Conservation (phyloP, 2,888 invertebrate genomes). For the Drosophila pseudotakahashii region DNA sequence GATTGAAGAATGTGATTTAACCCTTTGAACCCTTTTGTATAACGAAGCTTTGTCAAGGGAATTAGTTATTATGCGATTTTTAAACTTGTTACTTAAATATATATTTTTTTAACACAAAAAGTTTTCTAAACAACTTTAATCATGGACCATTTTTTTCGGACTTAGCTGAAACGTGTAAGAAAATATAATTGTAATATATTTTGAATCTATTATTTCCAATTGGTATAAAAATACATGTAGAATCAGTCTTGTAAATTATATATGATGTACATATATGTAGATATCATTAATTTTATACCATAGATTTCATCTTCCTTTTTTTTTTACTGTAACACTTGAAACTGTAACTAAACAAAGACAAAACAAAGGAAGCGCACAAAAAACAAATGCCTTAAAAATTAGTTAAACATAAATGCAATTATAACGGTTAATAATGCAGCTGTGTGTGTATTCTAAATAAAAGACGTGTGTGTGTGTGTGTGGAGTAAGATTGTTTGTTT, state of each 20-base stretch:
- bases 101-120: too few species aligned
- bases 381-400: slow-evolving; percentile 31
- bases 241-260: background rate
- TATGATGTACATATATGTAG: too few species aligned
- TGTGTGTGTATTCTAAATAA: slow-evolving; percentile 9
- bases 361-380: slow-evolving; percentile 20
- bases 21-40: too few species aligned
- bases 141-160: too few species aligned
- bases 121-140: too few species aligned
- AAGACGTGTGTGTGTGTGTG: slow-evolving; percentile 7
- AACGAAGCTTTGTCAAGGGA: too few species aligned
- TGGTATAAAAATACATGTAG: background rate
- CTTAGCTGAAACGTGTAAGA: too few species aligned
- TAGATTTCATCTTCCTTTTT: background rate
- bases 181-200: too few species aligned
- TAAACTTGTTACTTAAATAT: too few species aligned
- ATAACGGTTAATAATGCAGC: slow-evolving; percentile 33
- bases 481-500: slow-evolving; percentile 5
- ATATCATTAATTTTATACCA: background rate
- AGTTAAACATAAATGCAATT: slow-evolving; percentile 22
- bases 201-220: too few species aligned
- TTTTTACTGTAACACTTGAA: background rate
- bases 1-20: too few species aligned
- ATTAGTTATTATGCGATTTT: too few species aligned
- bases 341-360: slow-evolving; percentile 10